Evolutionary conservation across 2,113 vertebrate species (phyloP).

Genomic region (Hyaena hyaena): DNA sequence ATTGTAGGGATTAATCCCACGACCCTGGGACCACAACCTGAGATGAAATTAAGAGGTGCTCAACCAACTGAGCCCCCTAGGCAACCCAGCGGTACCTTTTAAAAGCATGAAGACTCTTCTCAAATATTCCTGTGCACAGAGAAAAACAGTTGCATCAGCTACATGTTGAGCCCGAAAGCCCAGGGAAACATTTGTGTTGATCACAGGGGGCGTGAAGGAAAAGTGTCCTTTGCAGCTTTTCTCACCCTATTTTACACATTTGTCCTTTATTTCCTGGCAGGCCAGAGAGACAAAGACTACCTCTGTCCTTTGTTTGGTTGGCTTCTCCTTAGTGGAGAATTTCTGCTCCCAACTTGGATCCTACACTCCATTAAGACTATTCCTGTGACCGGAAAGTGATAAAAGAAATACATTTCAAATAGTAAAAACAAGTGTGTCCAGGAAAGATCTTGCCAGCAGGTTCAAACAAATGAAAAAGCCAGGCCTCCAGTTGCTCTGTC

Average conservation of each 20-base stretch:
- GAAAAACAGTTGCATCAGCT: not conserved
- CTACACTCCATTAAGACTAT: not conserved
- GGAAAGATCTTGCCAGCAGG: slow-evolving; percentile 31
- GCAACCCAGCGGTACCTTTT: not conserved
- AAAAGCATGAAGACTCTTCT: not conserved
- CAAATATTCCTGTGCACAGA: not conserved
- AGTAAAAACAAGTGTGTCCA: slow-evolving; percentile 53
- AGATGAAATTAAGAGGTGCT: too few relatives aligned
- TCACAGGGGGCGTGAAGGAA: not conserved
- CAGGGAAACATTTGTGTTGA: not conserved
- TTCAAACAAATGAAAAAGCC: slow-evolving; percentile 35
- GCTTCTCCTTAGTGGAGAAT: not conserved
- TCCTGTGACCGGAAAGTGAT: slow-evolving; percentile 63
- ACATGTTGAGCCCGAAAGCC: not conserved
- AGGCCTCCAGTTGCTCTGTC: not conserved
- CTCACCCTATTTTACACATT: not conserved
- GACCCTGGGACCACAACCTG: too few relatives aligned
- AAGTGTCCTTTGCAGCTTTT: not conserved
- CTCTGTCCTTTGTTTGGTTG: slow-evolving; percentile 32
- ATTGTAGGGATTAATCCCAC: too few relatives aligned
- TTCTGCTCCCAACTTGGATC: not conserved
- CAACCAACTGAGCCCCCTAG: too few relatives aligned
- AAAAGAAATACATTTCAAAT: slow-evolving; percentile 64
- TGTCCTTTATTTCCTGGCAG: slow-evolving; percentile 48
- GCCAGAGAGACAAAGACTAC: slow-evolving; percentile 36